These are phyloP conservation scores for Xanthorhoe designata DNA, from an alignment of 2,888 invertebrate genomes.

Conservation along the genomic window DNA sequence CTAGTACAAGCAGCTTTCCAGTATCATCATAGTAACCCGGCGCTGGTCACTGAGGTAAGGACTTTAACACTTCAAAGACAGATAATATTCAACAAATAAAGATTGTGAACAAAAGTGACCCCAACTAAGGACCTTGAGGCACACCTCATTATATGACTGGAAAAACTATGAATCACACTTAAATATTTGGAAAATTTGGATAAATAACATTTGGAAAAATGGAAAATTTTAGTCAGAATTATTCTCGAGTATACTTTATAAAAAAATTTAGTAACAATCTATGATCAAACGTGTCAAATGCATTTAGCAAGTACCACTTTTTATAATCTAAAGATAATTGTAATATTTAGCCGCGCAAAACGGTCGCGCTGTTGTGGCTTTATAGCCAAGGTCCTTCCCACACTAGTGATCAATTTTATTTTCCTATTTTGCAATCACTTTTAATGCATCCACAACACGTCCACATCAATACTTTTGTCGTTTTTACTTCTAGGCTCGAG, in stretches of 20 bases:
- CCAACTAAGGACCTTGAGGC: neutral
- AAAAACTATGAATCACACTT: neutral
- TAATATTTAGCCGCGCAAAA: no score
- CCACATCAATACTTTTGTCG: neutral
- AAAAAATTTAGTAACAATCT: no score
- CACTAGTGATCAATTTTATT: no score
- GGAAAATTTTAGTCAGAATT: neutral
- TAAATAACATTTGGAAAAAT: neutral
- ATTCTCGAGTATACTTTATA: neutral
- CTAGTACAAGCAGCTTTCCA: constrained; percentile 96
- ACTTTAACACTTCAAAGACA: neutral
- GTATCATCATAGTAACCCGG: constrained; percentile 93
- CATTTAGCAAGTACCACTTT: no score
- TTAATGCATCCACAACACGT: no score
- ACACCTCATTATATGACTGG: neutral
- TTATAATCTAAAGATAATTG: no score
- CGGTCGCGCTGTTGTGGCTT: no score
- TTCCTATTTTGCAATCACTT: no score
- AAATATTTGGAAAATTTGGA: no score
- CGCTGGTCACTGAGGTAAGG: constrained; percentile 92
- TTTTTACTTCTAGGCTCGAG: constrained; percentile 85
- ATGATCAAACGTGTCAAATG: no score
- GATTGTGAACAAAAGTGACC: constrained; percentile 3
- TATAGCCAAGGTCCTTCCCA: no score
- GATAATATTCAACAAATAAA: neutral